phyloP scores from a whole-genome alignment of 1,140 invertebrate species.

The Diorhabda elongata region DNA sequence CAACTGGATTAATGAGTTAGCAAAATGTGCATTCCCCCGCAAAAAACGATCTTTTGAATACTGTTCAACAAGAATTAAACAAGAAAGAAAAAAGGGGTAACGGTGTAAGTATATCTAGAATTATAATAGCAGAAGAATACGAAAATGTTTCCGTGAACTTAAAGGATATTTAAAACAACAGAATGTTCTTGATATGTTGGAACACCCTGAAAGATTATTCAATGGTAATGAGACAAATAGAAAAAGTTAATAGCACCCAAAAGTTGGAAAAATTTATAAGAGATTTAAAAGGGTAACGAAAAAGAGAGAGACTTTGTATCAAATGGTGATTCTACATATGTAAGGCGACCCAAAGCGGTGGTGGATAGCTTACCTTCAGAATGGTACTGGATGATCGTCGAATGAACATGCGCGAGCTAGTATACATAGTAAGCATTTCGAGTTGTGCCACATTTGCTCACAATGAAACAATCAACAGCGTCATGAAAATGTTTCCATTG shows the following conservation, averaged over 20 bases:
- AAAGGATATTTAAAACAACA: slow-evolving; percentile 10
- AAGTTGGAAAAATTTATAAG: no score
- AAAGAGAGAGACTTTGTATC: slow-evolving; percentile 29
- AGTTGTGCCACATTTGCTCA: no score
- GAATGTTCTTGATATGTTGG: slow-evolving; percentile 30
- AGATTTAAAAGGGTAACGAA: slow-evolving; percentile 24
- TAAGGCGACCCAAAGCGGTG: slow-evolving; percentile 18
- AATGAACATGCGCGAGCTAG: no score
- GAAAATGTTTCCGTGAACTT: no score
- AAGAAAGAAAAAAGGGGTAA: slow-evolving; percentile 6
- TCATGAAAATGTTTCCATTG: no score
- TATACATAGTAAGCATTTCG: no score
- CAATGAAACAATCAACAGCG: no score
- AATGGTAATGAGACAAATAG: slow-evolving; percentile 28
- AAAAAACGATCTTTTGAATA: not conserved
- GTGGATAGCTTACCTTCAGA: slow-evolving; percentile 31
- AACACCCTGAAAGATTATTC: slow-evolving; percentile 36
- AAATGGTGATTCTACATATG: slow-evolving; percentile 34
- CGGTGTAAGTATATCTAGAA: slow-evolving; percentile 7
- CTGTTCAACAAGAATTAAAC: not conserved
- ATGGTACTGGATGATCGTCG: slow-evolving; percentile 28
- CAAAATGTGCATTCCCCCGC: no score
- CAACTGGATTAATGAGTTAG: slow-evolving; percentile 17
- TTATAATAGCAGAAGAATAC: no score
- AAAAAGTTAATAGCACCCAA: no score